A percentile compares a stretch with the other conserved stretches of the same genome.
Conservation (phyloP, 2,888 invertebrate genomes). For the Trachelus stipa region DNA sequence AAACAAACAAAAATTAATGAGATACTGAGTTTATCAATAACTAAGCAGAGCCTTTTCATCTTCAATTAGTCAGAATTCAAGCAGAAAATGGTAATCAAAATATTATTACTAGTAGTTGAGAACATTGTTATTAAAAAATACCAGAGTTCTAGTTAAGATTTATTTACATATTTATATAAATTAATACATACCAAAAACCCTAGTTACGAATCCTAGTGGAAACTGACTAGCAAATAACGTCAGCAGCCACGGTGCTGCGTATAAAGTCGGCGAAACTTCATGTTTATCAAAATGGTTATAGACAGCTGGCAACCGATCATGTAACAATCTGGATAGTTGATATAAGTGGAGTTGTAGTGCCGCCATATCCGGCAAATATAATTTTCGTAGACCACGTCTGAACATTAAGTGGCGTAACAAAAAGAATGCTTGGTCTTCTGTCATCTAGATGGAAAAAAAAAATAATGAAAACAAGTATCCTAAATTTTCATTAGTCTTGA, state of each 20-base stretch:
- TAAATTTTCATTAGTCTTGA: not conserved
- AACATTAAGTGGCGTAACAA: constrained; percentile 93
- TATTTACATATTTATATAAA: constrained; percentile 11
- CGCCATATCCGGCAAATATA: constrained; percentile 95
- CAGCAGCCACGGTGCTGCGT: constrained; percentile 97
- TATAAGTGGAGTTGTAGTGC: constrained; percentile 91
- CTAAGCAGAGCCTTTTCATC: not conserved
- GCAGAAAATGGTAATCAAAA: constrained; percentile 14
- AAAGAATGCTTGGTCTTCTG: constrained; percentile 90
- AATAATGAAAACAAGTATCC: constrained; percentile 5
- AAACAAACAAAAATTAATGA: constrained; percentile 27
- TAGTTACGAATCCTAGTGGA: constrained; percentile 93
- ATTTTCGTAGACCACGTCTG: constrained; percentile 84
- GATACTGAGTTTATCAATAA: not conserved
- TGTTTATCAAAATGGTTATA: constrained; percentile 88
- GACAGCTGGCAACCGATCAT: constrained; percentile 87
- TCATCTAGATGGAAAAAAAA: constrained; percentile 76
- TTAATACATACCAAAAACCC: constrained; percentile 83
- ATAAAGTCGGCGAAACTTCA: constrained; percentile 93
- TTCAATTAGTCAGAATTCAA: not conserved
- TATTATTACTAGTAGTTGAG: not conserved
- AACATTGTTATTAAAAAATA: constrained; percentile 12
- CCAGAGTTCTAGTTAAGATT: not conserved
- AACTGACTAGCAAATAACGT: constrained; percentile 97
- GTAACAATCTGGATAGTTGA: constrained; percentile 90